These are phyloP conservation scores for Tachysurus vachellii DNA, from an alignment of 2,113 vertebrate genomes.

Conservation along the genomic window DNA sequence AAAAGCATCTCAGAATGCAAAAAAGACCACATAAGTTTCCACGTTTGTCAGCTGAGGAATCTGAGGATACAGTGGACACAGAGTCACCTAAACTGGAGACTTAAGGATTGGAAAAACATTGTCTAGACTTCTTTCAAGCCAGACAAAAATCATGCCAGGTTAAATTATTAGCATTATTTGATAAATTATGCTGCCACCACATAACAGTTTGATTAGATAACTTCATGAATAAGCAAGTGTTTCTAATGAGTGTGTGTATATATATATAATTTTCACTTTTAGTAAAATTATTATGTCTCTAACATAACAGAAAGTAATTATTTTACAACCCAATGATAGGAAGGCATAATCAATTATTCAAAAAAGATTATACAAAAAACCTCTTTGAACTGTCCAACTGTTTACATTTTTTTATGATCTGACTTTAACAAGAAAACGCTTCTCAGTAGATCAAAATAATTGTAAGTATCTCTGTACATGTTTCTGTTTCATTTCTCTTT, in stretches of 20 bases:
- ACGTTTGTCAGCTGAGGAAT: neutral
- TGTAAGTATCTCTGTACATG: neutral
- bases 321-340: neutral
- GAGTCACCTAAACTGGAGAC: neutral
- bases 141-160: neutral
- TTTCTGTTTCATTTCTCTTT: neutral
- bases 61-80: neutral
- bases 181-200: neutral
- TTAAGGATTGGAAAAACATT: neutral
- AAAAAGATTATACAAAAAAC: neutral
- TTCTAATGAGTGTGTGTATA: neutral
- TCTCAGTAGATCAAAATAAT: neutral
- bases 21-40: neutral
- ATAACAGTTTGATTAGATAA: neutral
- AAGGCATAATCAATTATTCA: neutral
- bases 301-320: neutral
- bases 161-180: neutral
- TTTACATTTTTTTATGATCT: neutral
- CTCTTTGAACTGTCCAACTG: neutral
- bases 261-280: neutral
- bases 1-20: neutral
- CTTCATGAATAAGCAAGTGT: neutral
- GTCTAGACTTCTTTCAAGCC: neutral
- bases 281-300: neutral
- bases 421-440: neutral